Evolutionary conservation across 2,797 vertebrate genomes (phyloP), one percentile per base, ranked within the genome.

Genomic region (Pangasius macronema): DNA sequence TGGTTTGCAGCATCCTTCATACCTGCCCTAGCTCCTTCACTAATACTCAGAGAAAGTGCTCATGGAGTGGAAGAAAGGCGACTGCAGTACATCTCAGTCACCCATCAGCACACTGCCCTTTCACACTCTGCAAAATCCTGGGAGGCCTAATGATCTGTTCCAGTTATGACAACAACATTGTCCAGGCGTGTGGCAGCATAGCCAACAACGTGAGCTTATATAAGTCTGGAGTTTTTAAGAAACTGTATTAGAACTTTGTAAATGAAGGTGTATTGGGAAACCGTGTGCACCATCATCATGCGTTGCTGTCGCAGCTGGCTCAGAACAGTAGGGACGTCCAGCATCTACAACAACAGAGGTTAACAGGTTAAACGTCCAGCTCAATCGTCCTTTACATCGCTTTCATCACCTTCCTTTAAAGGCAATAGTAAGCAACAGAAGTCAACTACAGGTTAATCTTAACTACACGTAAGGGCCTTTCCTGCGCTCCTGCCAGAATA

Each of bases 201-300:
- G 65, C 57, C 30, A 68, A 82, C 14, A 51, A 30, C 33, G 55
- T 18, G 36, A 53, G 85, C 88, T 97, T 94, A 99, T 91, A 99
- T 99, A 91, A 99, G 97, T 93, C 99, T 95, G 82, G 99, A 99
- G 93, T 97, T 98, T 91, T 96, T 97, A 89, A 99, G 96, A 94
- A 98, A 99, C 93, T 99, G 97, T 91, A 99, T 97, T 91, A 99
- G 96, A 83, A 99, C 97, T 92, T 96, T 96, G 93, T 99, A 99
- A 90, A 99, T 95, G 2, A 99, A 99, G 16, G 95, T 97, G 93
- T 99, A 99, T 94, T 99, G 99, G 0, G 97, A 95, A 86, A 99
- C 94, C 0, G 97, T 99, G 95, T 99, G 98, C 90, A 99, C 99
- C 97, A 98, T 96, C 96, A 99, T 94, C 98, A 99, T 99, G 30